Evolutionary conservation across 1,140 invertebrate genomes (phyloP).

Genomic region (Tenebrio molitor): DNA sequence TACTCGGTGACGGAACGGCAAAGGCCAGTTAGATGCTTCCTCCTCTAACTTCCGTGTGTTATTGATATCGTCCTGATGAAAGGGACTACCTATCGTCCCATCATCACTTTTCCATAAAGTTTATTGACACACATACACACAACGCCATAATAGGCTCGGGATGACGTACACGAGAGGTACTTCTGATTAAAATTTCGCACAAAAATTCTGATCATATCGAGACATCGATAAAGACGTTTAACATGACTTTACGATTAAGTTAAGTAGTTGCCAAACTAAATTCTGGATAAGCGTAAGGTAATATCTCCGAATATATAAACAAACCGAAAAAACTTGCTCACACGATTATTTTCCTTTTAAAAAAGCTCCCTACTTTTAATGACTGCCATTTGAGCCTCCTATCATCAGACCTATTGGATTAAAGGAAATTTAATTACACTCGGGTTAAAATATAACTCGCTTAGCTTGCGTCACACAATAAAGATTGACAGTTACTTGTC

Average conservation of each 20-base stretch:
- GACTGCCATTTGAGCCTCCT: too few relatives aligned
- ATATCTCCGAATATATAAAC: background rate
- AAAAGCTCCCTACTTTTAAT: too few relatives aligned
- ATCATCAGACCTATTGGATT: too few relatives aligned
- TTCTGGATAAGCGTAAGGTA: too few relatives aligned
- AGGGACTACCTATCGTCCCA: constrained; percentile 36
- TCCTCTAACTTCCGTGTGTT: constrained; percentile 41
- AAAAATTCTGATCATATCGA: background rate
- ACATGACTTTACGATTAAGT: constrained; percentile 41
- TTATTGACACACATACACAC: constrained; percentile 7
- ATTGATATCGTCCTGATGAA: constrained; percentile 44
- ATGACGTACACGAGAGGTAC: background rate
- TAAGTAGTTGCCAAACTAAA: constrained; percentile 13
- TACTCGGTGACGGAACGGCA: constrained; percentile 50
- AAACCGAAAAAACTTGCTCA: background rate
- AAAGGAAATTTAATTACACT: too few relatives aligned
- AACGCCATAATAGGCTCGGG: background rate
- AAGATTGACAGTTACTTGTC: too few relatives aligned
- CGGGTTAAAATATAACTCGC: too few relatives aligned
- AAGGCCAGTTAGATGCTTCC: constrained; percentile 47
- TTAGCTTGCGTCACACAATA: too few relatives aligned
- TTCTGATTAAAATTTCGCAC: background rate
- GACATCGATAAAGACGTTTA: constrained; percentile 30
- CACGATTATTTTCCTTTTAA: too few relatives aligned
- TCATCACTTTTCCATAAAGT: constrained; percentile 24